Conservation (phyloP, 1,140 invertebrate genomes). For the Battus philenor region DNA sequence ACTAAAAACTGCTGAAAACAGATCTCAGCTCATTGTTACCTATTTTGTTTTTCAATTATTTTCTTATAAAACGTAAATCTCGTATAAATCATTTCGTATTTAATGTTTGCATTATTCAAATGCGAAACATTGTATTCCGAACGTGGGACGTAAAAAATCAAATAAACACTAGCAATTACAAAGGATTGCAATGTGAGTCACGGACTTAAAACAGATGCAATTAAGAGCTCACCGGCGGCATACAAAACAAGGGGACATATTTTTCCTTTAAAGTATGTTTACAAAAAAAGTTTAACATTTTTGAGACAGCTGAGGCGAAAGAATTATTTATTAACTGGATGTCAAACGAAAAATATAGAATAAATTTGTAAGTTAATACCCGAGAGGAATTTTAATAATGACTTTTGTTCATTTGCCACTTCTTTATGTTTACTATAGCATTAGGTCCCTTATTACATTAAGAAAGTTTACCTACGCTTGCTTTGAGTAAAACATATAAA, state of each 20-base stretch:
- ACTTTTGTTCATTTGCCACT: too few relatives aligned
- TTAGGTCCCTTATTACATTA: too few relatives aligned
- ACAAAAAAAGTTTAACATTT: constrained; percentile 4
- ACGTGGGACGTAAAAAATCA: constrained; percentile 14
- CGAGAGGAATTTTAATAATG: too few relatives aligned
- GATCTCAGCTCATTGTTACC: constrained; percentile 46
- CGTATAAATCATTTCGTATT: constrained; percentile 16
- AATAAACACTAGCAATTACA: constrained; percentile 21
- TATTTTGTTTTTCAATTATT: constrained; percentile 44
- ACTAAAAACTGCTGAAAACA: constrained; percentile 52
- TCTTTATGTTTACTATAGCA: too few relatives aligned
- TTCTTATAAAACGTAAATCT: constrained; percentile 21
- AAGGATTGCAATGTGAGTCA: constrained; percentile 37
- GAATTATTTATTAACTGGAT: background rate
- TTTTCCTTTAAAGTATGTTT: constrained; percentile 19
- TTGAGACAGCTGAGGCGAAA: background rate
- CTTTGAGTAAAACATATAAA: too few relatives aligned
- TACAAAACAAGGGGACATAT: constrained; percentile 38
- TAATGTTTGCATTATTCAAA: constrained; percentile 16
- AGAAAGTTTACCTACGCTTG: too few relatives aligned
- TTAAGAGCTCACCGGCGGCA: constrained; percentile 41
- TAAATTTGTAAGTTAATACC: too few relatives aligned
- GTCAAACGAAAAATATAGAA: too few relatives aligned
- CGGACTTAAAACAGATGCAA: constrained; percentile 44
- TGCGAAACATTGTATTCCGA: constrained; percentile 9